Percentiles rank a stretch among this genome's conserved stretches.
phyloP scores from a whole-genome alignment of 2,888 invertebrate species.

The Pyrochroa serraticornis region DNA sequence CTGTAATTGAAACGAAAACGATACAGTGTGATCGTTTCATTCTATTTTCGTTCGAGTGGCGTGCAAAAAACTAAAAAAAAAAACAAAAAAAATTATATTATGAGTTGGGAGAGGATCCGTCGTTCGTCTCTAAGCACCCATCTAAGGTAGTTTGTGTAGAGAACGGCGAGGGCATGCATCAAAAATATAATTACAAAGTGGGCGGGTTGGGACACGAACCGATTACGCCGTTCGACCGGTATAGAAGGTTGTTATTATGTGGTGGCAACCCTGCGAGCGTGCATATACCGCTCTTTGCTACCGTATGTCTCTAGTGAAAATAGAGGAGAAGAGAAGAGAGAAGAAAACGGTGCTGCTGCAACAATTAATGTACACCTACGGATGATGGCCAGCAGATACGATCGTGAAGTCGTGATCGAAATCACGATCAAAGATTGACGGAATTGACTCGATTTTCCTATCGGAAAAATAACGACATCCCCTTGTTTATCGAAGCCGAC shows the following conservation, averaged over 20 bases:
- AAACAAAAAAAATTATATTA: too few relatives aligned
- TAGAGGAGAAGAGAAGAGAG: neutral
- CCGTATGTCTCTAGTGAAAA: conserved; percentile 29
- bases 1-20: too few relatives aligned
- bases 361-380: neutral
- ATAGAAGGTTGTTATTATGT: conserved; percentile 56
- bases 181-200: conserved; percentile 58
- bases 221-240: conserved; percentile 52
- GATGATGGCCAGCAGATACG: too few relatives aligned
- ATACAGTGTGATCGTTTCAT: too few relatives aligned
- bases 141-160: neutral
- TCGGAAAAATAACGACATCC: too few relatives aligned
- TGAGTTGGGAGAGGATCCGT: too few relatives aligned
- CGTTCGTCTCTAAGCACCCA: too few relatives aligned
- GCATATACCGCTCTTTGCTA: conserved; percentile 45
- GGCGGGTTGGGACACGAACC: conserved; percentile 56
- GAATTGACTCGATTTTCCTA: too few relatives aligned
- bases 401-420: neutral
- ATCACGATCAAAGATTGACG: neutral
- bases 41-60: too few relatives aligned
- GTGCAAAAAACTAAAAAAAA: too few relatives aligned
- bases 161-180: conserved; percentile 40
- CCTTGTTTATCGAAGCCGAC: too few relatives aligned
- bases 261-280: conserved; percentile 56
- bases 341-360: neutral